These are phyloP conservation scores for Epinotia demarniana DNA, from an alignment of 2,888 invertebrate species.

Conservation along the genomic window DNA sequence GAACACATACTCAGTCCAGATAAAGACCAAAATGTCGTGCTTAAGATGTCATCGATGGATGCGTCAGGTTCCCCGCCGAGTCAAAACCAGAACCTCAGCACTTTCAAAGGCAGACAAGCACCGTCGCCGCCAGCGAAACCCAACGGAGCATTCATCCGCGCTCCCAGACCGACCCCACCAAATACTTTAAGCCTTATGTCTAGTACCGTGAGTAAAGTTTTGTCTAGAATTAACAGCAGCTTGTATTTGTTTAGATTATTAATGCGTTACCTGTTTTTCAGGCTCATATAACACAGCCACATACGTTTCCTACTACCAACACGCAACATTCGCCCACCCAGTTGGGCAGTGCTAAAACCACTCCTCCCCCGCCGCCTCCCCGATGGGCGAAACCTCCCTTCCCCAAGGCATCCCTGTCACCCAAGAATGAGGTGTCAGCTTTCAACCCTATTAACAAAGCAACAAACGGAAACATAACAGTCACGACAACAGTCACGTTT, in stretches of 20 bases:
- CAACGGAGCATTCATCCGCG: slow-evolving; percentile 81
- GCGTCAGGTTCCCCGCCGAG: slow-evolving; percentile 79
- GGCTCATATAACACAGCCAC: slow-evolving; percentile 84
- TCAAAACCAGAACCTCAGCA: slow-evolving; percentile 84
- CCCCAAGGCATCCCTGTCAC: slow-evolving; percentile 78
- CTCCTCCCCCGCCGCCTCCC: slow-evolving; percentile 93
- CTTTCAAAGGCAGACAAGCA: slow-evolving; percentile 87
- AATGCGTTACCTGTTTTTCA: slow-evolving; percentile 77
- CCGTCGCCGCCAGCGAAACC: slow-evolving; percentile 83
- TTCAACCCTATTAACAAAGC: slow-evolving; percentile 79
- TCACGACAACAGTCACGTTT: slow-evolving; percentile 94
- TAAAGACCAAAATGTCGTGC: slow-evolving; percentile 87
- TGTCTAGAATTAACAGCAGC: slow-evolving; percentile 47
- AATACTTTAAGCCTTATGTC: slow-evolving; percentile 91
- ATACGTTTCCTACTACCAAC: slow-evolving; percentile 76
- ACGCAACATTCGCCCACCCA: slow-evolving; percentile 75
- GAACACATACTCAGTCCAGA: slow-evolving; percentile 74
- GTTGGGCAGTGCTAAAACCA: slow-evolving; percentile 74
- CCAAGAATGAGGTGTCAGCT: slow-evolving; percentile 72
- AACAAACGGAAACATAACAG: slow-evolving; percentile 89
- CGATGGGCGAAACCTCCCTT: slow-evolving; percentile 92
- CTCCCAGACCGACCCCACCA: slow-evolving; percentile 91
- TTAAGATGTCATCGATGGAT: slow-evolving; percentile 90
- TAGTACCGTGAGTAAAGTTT: slow-evolving; percentile 77
- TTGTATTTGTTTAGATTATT: slow-evolving; percentile 63